Conservation (phyloP, 1,140 invertebrate genomes). For the Nasonia giraulti region DNA sequence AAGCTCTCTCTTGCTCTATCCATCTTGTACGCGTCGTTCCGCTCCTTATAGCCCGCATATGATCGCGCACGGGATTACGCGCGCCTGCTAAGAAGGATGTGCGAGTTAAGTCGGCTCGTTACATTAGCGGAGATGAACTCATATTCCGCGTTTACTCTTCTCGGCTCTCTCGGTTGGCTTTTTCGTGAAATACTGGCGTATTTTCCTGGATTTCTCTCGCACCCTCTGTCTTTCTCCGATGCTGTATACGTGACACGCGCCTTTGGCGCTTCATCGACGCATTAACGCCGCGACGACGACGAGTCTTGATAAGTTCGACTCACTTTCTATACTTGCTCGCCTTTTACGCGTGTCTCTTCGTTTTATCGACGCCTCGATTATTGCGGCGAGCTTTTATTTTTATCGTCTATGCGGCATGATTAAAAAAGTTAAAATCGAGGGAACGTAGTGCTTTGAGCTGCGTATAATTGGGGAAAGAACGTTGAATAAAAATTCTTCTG, state of each 20-base stretch:
- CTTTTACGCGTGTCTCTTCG: too few species aligned
- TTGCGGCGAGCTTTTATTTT: too few species aligned
- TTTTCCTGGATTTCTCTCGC: not conserved
- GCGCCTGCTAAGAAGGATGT: constrained; percentile 71
- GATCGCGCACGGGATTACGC: constrained; percentile 7
- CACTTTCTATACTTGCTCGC: too few species aligned
- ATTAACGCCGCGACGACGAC: too few species aligned
- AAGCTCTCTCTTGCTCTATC: constrained; percentile 15
- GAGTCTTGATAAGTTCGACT: too few species aligned
- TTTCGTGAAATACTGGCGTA: not conserved
- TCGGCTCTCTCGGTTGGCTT: constrained; percentile 26
- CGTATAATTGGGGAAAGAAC: too few species aligned
- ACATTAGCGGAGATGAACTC: constrained; percentile 73
- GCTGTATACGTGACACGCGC: constrained; percentile 2
- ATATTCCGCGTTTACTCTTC: constrained; percentile 61
- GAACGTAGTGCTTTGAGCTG: too few species aligned
- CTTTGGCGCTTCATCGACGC: constrained; percentile 13
- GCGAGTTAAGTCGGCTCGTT: constrained; percentile 71
- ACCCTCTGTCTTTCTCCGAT: not conserved
- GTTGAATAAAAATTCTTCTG: too few species aligned
- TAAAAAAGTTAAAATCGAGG: too few species aligned
- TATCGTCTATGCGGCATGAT: too few species aligned
- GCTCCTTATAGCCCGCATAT: constrained; percentile 11
- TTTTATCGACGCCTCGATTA: too few species aligned
- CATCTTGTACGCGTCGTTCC: not conserved